Evolutionary conservation across 2,797 vertebrate species (phyloP).

Genomic region (Leuciscus waleckii): DNA sequence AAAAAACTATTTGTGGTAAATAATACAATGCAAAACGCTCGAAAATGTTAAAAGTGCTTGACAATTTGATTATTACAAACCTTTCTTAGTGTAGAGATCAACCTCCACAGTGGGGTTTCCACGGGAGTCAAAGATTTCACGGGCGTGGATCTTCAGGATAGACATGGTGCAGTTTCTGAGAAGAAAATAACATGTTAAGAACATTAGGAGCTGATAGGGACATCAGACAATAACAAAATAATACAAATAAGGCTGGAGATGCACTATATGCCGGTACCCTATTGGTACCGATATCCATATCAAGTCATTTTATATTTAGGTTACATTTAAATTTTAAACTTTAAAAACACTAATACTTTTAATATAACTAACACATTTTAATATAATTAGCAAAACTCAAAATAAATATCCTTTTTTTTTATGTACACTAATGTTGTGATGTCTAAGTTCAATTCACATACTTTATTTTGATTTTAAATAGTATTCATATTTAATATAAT

Average conservation of each 20-base stretch:
- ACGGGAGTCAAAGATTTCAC: slow-evolving; percentile 99
- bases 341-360: neutral
- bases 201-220: neutral
- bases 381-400: neutral
- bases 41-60: neutral
- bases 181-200: slow-evolving; percentile 14
- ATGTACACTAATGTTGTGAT: neutral
- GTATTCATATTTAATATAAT: too few species aligned
- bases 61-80: slow-evolving; percentile 69
- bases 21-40: neutral
- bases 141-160: slow-evolving; percentile 88
- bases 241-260: neutral
- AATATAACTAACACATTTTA: neutral
- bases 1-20: too few species aligned
- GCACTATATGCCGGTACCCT: neutral
- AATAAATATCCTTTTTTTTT: neutral
- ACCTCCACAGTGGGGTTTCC: slow-evolving; percentile 99
- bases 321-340: neutral
- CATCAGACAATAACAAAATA: neutral
- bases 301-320: neutral
- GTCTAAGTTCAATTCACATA: neutral
- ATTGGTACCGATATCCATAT: neutral
- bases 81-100: slow-evolving; percentile 92
- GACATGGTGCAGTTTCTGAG: slow-evolving; percentile 88
- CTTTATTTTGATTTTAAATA: neutral